Percentiles rank a stretch among this genome's conserved stretches.
Evolutionary conservation across 2,888 invertebrate genomes (phyloP).

Genomic region (Dascillus cervinus): DNA sequence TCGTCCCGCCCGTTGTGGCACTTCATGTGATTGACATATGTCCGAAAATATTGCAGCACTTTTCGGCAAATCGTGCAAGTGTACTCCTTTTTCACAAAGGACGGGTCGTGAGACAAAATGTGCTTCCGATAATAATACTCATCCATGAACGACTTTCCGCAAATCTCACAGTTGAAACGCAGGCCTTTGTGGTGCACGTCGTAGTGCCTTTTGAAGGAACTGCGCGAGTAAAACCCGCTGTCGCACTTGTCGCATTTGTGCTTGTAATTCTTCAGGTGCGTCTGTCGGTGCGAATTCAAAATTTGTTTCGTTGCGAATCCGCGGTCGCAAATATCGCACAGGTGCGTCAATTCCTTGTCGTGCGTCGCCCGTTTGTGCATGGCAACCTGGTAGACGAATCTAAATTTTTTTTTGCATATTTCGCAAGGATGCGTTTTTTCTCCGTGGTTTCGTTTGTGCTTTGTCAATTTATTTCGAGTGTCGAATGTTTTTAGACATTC

Average conservation of each 20-base stretch:
- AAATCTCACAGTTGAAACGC: constrained; percentile 44
- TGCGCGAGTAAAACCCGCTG: constrained; percentile 8
- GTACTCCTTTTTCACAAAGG: constrained; percentile 10
- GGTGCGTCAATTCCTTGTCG: constrained; percentile 4
- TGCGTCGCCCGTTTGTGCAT: constrained; percentile 5
- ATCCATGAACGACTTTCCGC: constrained; percentile 44
- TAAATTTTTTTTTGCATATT: constrained; percentile 4
- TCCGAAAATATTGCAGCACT: constrained; percentile 2
- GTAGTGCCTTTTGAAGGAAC: constrained; percentile 34
- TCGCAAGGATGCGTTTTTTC: constrained; percentile 7
- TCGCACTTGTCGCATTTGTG: constrained; percentile 13
- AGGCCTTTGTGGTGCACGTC: constrained; percentile 42
- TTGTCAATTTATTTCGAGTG: constrained; percentile 18
- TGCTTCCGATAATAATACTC: constrained; percentile 23
- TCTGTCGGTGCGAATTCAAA: constrained; percentile 24
- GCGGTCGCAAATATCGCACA: constrained; percentile 9
- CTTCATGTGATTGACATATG: constrained; percentile 9
- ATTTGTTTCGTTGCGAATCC: constrained; percentile 27
- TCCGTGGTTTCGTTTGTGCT: constrained; percentile 5
- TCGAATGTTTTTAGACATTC: constrained; percentile 49
- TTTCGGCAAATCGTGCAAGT: constrained; percentile 19
- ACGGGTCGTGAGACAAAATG: constrained; percentile 14
- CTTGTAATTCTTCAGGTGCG: constrained; percentile 21
- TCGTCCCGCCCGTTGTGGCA: constrained; percentile 2
- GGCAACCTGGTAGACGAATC: constrained; percentile 2